Evolutionary conservation across 2,888 invertebrate genomes (phyloP), one percentile per base, ranked within the genome.

Genomic region (Litoditis marina): DNA sequence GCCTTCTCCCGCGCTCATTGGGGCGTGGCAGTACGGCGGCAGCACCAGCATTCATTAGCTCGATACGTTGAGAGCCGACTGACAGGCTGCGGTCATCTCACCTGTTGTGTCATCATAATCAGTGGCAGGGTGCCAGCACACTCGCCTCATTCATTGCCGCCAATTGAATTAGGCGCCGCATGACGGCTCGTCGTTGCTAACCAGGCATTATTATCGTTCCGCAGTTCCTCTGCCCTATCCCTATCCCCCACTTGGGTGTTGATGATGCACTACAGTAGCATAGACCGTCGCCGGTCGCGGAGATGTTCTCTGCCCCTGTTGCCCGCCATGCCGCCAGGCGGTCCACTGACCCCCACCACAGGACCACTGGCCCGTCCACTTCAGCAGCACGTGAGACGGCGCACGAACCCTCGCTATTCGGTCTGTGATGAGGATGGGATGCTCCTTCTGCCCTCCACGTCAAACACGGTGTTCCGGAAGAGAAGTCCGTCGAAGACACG

Each of bases 231-330:
- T 7, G 34, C 11, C 36, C 49, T 22, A 36, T 13, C 36, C 11
- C 11, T 16, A 13, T 36, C 36, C 36, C 11, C 11, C 36, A 13
- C 16, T 16, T 36, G 36, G 36, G 16, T 36, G 16, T 11, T 11
- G 16, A 36, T 16, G 11, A 36, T 36, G 36, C n/a, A n/a, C n/a
- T n/a, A n/a, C n/a, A n/a, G n/a, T n/a, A 28, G n/a, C 28, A 50
- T 57, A 55, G 58, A 60, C 16, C 44, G 54, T 30, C 56, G 65
- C 5, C 55, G 68, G 7, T 55, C 65, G 25, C 60, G 69, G 13
- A 44, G 69, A 19, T 69, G 69, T 39, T 67, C 66, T 7, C 62
- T 69, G 16, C 69, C 69, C 13, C 47, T 66, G 13, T 50, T 66
- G 27, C 58, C 62, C 6, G 25, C 52, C 5, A 58, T 60, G 3